Base-by-base conservation (phyloP, 2,888 invertebrate species). In the Aphidoletes aphidimyza region DNA sequence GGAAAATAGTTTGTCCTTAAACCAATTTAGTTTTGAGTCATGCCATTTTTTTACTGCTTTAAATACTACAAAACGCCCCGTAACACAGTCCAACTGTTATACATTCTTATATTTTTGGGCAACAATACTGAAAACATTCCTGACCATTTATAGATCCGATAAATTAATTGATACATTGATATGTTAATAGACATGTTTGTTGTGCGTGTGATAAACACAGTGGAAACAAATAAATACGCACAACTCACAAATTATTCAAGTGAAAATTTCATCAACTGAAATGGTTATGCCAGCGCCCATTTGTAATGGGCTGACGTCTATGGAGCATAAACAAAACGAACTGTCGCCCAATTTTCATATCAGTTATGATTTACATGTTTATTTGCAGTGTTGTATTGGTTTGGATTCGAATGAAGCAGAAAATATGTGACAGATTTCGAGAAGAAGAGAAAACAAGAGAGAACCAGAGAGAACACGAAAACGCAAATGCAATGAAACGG, bases 91-190 rank as follows among this genome's bases (percentile, higher is more conserved):
- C 42, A 42, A 42, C 42, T 14, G 42, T 42, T 14, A 42, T 42
- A 42, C 42, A 42, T 42, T 42, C 42, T 9, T 14, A 42, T 42
- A 6, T 9, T 42, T 42, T 42, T 42, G 42, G 8, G 42, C 14
- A 9, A 42, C 14, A 9, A 42, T 19, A 54, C 22, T 26, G 26
- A 14, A n/a, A 69, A 69, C n/a, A 54, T 54, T 11, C 47, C 9
- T 19, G 19, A 22, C 6, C 2, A 54, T 8, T 22, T 5, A 54
- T 54, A 8, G 6, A 47, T 47, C 17, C 22, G 30, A 6, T n/a
- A 69, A 69, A 69, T 69, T 69, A 69, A 69, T 69, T 69, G 34
- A 69, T 69, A 34, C 69, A 19, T 69, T 69, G 30, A 30, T 69
- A 69, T 69, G 69, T 69, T 30, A 69, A 30, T 69, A 30, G 34